phyloP scores from a whole-genome alignment of 2,888 invertebrate genomes.

The Polia nebulosa region DNA sequence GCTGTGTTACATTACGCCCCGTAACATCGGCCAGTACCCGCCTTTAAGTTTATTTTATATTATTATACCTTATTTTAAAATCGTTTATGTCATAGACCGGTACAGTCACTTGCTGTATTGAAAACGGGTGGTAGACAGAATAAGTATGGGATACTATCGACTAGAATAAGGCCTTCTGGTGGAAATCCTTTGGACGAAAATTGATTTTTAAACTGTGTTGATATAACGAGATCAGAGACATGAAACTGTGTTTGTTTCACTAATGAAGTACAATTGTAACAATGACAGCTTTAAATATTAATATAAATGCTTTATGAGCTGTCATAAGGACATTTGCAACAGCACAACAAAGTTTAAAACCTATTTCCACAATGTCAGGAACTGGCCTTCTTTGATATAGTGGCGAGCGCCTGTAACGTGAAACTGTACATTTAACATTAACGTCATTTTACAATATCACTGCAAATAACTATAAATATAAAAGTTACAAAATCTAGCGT shows the following conservation, averaged over 20 bases:
- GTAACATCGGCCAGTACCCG: too few relatives aligned
- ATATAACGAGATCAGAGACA: slow-evolving; percentile 35
- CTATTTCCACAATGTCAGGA: slow-evolving; percentile 4
- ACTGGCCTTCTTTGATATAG: slow-evolving; percentile 18
- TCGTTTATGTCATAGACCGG: slow-evolving; percentile 51
- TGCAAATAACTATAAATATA: slow-evolving; percentile 64
- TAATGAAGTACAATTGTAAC: slow-evolving; percentile 7
- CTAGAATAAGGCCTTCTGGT: slow-evolving; percentile 38
- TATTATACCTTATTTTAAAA: slow-evolving; percentile 66
- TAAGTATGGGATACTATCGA: slow-evolving; percentile 58
- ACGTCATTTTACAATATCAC: slow-evolving; percentile 57
- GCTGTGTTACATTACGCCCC: too few relatives aligned
- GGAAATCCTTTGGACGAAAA: slow-evolving; percentile 4
- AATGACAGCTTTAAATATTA: slow-evolving; percentile 12
- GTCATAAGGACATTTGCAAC: slow-evolving; percentile 6
- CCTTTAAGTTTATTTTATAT: slow-evolving; percentile 58
- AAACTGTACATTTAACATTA: slow-evolving; percentile 61
- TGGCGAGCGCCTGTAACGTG: slow-evolving; percentile 34
- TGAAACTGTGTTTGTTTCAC: slow-evolving; percentile 26
- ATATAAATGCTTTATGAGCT: slow-evolving; percentile 38
- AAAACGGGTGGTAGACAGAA: slow-evolving; percentile 30
- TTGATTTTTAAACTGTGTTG: slow-evolving; percentile 34
- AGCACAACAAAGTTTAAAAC: slow-evolving; percentile 35
- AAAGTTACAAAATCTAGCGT: slow-evolving; percentile 61
- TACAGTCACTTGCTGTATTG: slow-evolving; percentile 64